Percentiles rank a stretch among this genome's conserved stretches.
Conservation (phyloP, 2,888 invertebrate species). For the Apeira syringaria region DNA sequence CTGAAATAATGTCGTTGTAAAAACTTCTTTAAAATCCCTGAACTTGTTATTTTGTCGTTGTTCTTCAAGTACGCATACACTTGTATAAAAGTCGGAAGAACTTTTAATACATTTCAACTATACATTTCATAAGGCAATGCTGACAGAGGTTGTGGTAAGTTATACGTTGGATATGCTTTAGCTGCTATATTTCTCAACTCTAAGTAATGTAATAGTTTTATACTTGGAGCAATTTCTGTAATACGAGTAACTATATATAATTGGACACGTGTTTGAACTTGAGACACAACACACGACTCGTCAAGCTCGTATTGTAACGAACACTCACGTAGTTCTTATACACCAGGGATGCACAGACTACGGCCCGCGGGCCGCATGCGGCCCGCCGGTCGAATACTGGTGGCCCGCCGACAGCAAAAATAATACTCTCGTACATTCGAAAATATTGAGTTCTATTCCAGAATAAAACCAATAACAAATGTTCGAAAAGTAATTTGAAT, state of each 20-base stretch:
- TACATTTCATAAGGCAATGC: slow-evolving; percentile 32
- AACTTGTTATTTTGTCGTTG: neutral
- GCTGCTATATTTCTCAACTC: too few species aligned
- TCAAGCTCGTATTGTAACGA: slow-evolving; percentile 44
- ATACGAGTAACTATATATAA: too few species aligned
- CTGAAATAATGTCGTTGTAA: too few species aligned
- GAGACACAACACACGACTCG: slow-evolving; percentile 41
- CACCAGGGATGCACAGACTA: slow-evolving; percentile 21
- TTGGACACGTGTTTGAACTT: slow-evolving; percentile 24
- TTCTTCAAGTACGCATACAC: neutral
- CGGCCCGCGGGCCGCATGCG: too few species aligned
- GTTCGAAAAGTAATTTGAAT: too few species aligned
- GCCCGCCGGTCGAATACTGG: too few species aligned
- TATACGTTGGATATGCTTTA: slow-evolving; percentile 16
- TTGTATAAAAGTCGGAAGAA: neutral
- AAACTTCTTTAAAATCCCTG: slow-evolving; percentile 5
- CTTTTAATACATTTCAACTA: slow-evolving; percentile 9
- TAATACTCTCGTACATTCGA: too few species aligned
- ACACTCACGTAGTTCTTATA: slow-evolving; percentile 40
- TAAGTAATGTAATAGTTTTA: too few species aligned
- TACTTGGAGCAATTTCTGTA: too few species aligned
- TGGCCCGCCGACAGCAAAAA: too few species aligned
- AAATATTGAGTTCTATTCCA: too few species aligned
- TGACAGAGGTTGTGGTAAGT: slow-evolving; percentile 58
- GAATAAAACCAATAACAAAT: too few species aligned